phyloP scores from a whole-genome alignment of 1,140 invertebrate species.

The Ephestia elutella region DNA sequence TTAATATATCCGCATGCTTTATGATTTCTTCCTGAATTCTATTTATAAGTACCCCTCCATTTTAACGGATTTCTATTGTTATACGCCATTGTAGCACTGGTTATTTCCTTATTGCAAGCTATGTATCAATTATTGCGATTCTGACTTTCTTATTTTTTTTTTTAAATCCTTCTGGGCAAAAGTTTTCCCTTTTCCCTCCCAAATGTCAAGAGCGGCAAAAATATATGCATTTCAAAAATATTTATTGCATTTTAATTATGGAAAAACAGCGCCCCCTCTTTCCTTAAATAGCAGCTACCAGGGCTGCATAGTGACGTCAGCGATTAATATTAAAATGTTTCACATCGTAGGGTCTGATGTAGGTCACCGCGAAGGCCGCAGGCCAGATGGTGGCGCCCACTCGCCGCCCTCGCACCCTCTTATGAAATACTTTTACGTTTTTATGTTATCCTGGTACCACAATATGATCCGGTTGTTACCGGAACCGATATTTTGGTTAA shows the following conservation, averaged over 20 bases:
- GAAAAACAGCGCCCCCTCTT: neutral
- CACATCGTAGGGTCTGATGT: slow-evolving; percentile 19
- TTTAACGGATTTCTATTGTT: too few species aligned
- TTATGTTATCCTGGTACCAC: slow-evolving; percentile 5
- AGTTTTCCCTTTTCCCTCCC: too few species aligned
- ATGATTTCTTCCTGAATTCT: too few species aligned
- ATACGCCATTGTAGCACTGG: too few species aligned
- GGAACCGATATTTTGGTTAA: neutral
- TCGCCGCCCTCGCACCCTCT: slow-evolving; percentile 25
- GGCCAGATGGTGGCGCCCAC: slow-evolving; percentile 36
- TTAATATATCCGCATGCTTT: too few species aligned
- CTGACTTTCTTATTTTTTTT: too few species aligned
- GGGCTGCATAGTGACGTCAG: slow-evolving; percentile 17
- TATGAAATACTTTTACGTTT: slow-evolving; percentile 13
- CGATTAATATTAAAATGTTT: slow-evolving; percentile 21
- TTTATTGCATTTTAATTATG: neutral
- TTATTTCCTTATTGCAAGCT: too few species aligned
- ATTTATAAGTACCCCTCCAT: too few species aligned
- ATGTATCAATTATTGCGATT: too few species aligned
- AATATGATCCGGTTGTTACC: neutral
- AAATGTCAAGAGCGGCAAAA: too few species aligned
- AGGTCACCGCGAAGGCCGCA: slow-evolving; percentile 25
- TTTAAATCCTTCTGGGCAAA: too few species aligned
- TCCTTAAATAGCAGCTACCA: slow-evolving; percentile 1
- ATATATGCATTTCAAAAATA: too few species aligned